Percentiles rank a stretch among this genome's conserved stretches.
Evolutionary conservation across 2,888 invertebrate genomes (phyloP).

Genomic region (Deroplatys truncata): DNA sequence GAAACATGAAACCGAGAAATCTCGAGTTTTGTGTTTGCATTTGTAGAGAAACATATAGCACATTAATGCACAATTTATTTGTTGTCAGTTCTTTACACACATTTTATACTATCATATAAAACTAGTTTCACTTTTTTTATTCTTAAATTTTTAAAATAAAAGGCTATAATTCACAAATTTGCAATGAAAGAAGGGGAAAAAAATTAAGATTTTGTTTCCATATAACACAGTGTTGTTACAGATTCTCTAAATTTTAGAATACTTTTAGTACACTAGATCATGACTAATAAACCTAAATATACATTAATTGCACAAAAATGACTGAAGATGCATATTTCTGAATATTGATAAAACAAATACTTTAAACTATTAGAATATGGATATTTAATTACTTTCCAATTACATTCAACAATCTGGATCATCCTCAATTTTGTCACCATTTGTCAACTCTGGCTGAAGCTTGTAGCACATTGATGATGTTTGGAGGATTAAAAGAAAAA

Average conservation of each 20-base stretch:
- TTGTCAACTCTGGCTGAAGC: too few species aligned
- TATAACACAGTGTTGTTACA: not conserved
- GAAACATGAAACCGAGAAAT: not conserved
- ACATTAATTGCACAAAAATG: too few species aligned
- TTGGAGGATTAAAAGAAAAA: too few species aligned
- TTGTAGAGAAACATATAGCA: not conserved
- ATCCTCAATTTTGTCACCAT: too few species aligned
- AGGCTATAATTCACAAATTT: not conserved
- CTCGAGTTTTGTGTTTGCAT: not conserved
- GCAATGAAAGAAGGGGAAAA: not conserved
- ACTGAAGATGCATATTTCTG: too few species aligned
- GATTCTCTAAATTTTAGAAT: not conserved
- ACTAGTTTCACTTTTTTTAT: not conserved
- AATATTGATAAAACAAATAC: too few species aligned
- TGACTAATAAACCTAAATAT: not conserved
- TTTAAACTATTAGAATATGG: too few species aligned
- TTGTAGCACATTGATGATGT: too few species aligned
- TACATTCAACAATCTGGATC: too few species aligned
- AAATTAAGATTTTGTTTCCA: not conserved
- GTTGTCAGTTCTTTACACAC: not conserved
- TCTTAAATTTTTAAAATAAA: not conserved
- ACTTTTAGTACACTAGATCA: not conserved
- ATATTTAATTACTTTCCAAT: too few species aligned
- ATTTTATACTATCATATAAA: not conserved
- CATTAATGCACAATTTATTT: not conserved